Percentiles rank a stretch among this genome's conserved stretches.
phyloP scores from a whole-genome alignment of 2,113 vertebrate genomes.

The Sterna hirundo region DNA sequence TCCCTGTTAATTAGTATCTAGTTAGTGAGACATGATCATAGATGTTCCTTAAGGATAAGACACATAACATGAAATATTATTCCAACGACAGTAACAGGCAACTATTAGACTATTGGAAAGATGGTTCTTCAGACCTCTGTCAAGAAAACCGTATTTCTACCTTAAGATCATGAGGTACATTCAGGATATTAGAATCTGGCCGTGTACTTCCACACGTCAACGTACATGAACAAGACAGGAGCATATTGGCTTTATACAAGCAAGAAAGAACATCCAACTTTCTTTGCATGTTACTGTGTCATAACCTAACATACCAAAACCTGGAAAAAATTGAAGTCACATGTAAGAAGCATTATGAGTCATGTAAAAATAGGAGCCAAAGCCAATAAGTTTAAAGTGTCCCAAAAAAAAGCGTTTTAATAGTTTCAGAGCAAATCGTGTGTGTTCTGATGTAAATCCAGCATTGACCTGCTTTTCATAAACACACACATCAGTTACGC shows the following conservation, averaged over 20 bases:
- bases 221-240: background rate
- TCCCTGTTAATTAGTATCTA: background rate
- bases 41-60: background rate
- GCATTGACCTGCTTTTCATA: constrained; percentile 1
- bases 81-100: background rate
- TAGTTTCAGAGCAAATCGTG: background rate
- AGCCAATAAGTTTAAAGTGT: background rate
- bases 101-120: background rate
- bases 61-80: background rate
- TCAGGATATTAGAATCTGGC: background rate
- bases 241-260: background rate
- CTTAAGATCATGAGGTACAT: background rate
- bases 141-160: background rate
- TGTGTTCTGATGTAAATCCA: background rate
- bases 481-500: background rate
- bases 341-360: background rate
- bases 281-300: background rate
- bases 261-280: background rate
- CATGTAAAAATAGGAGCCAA: background rate
- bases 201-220: background rate
- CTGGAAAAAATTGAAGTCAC: background rate
- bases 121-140: background rate
- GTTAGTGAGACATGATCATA: background rate
- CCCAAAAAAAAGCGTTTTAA: background rate
- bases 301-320: background rate